Evolutionary conservation across 2,797 vertebrate genomes (phyloP).

Genomic region (Australoheros facetus): DNA sequence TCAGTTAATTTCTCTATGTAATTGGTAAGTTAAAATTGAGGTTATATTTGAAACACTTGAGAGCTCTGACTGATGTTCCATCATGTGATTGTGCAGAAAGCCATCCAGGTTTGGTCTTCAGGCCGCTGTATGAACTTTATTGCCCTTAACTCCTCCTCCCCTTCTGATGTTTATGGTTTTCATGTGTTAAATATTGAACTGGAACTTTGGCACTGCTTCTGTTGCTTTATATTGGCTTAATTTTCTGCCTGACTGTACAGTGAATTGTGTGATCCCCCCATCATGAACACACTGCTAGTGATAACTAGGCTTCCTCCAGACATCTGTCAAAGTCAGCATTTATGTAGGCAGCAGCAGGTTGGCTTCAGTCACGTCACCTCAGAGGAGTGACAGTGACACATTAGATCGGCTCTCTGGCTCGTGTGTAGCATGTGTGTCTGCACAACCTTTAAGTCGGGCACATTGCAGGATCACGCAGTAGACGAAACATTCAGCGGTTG

Average conservation of each 20-base stretch:
- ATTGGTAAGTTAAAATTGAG: background rate
- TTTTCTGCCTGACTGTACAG: conserved; percentile 25
- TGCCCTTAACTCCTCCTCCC: background rate
- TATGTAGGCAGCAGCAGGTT: conserved; percentile 17
- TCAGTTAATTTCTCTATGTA: background rate
- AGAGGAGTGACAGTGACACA: background rate
- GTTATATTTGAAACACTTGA: background rate
- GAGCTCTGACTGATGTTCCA: background rate
- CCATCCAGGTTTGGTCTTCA: background rate
- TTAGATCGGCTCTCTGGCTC: background rate
- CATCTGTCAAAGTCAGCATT: conserved; percentile 35
- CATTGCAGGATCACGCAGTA: background rate
- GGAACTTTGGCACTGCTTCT: background rate
- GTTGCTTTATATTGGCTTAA: conserved; percentile 12
- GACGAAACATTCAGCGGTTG: rapidly evolving
- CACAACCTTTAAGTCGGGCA: background rate
- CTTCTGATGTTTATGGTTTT: background rate
- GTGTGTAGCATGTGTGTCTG: background rate
- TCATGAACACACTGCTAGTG: conserved; percentile 12
- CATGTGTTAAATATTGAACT: conserved; percentile 42
- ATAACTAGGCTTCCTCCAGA: conserved; percentile 28
- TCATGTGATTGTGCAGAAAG: conserved; percentile 36
- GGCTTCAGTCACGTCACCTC: conserved; percentile 10
- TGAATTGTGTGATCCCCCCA: conserved; percentile 19
- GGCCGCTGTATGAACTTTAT: background rate